These are phyloP conservation scores for Subacronicta megacephala DNA, from an alignment of 2,888 invertebrate genomes.

Conservation along the genomic window DNA sequence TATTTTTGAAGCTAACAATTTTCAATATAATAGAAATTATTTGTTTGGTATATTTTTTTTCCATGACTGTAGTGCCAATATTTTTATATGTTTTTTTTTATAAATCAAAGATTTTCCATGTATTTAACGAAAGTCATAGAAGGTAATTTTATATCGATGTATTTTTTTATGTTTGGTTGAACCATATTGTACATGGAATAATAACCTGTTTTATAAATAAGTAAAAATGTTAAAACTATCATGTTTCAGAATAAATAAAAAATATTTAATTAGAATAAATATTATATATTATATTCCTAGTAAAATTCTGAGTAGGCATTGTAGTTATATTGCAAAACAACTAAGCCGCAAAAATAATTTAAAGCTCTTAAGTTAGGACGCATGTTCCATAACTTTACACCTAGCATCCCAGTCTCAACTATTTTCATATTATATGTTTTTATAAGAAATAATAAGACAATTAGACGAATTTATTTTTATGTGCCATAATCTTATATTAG, in stretches of 20 bases:
- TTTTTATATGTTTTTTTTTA: background rate
- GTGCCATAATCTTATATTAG: conserved; percentile 65
- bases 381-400: conserved; percentile 11
- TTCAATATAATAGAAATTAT: background rate
- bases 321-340: conserved; percentile 24
- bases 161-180: background rate
- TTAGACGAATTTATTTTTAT: conserved; percentile 60
- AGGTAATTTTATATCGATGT: conserved; percentile 1
- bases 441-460: conserved; percentile 34
- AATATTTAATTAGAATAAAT: conserved; percentile 20
- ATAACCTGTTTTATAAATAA: conserved; percentile 18
- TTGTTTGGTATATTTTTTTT: background rate
- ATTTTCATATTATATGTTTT: conserved; percentile 20
- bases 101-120: background rate
- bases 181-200: conserved; percentile 8
- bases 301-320: conserved; percentile 28
- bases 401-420: conserved; percentile 32
- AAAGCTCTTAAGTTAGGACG: conserved; percentile 3
- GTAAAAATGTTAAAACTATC: conserved; percentile 31
- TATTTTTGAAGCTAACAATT: background rate
- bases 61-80: background rate
- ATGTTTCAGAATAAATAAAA: conserved; percentile 30
- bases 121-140: background rate
- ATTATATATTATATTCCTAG: conserved; percentile 10
- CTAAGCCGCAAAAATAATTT: conserved; percentile 5